These are phyloP conservation scores for Pseudeuparius sepicola DNA, from an alignment of 2,888 invertebrate species.

Conservation along the genomic window DNA sequence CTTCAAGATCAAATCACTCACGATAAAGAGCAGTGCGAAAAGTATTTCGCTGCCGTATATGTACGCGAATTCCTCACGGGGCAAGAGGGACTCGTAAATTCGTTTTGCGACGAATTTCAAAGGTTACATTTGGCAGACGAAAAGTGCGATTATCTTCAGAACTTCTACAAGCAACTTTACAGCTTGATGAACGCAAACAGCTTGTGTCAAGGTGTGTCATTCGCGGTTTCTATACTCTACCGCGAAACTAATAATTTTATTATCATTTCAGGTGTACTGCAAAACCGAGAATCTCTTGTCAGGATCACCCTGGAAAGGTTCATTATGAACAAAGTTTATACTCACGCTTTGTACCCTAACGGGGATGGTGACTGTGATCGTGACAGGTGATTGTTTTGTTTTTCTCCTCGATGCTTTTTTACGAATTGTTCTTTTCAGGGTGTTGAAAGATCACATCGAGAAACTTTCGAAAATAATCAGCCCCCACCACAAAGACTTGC, in stretches of 20 bases:
- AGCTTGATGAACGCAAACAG: conserved; percentile 59
- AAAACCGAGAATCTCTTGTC: conserved; percentile 62
- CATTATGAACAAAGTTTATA: conserved; percentile 86
- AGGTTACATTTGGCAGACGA: conserved; percentile 76
- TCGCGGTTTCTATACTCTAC: neutral
- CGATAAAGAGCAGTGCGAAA: conserved; percentile 62
- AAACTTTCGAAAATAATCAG: conserved; percentile 66
- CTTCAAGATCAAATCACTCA: conserved; percentile 51
- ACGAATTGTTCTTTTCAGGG: conserved; percentile 43
- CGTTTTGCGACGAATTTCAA: conserved; percentile 73
- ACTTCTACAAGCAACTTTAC: conserved; percentile 63
- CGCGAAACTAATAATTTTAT: conserved; percentile 10
- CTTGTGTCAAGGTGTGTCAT: conserved; percentile 57
- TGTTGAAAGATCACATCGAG: conserved; percentile 80
- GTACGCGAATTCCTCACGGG: conserved; percentile 73
- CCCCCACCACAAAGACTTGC: conserved; percentile 69
- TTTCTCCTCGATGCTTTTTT: neutral
- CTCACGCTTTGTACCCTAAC: conserved; percentile 91
- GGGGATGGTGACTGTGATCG: conserved; percentile 89
- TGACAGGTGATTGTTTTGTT: conserved; percentile 56
- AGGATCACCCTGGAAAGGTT: conserved; percentile 79
- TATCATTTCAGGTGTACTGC: conserved; percentile 57
- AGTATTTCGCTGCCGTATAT: conserved; percentile 64
- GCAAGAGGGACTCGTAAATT: conserved; percentile 58
- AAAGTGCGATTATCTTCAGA: conserved; percentile 79